phyloP scores from a whole-genome alignment of 2,113 vertebrate species.

The Actinemys pallida region DNA sequence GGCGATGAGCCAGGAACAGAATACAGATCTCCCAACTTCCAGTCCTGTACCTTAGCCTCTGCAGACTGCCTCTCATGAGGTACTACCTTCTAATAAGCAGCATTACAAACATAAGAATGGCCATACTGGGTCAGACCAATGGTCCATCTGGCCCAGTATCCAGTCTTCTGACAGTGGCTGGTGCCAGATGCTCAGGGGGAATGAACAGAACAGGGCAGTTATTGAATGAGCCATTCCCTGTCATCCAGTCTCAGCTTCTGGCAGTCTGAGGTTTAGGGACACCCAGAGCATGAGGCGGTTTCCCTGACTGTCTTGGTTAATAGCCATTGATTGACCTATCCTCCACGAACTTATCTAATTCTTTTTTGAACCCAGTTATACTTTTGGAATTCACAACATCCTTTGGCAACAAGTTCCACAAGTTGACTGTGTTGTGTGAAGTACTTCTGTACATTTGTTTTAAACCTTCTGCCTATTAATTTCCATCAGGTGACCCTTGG shows the following conservation, averaged over 20 bases:
- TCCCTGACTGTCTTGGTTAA: no score
- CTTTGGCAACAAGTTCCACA: no score
- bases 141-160: background rate
- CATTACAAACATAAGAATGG: background rate
- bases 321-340: no score
- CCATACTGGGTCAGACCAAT: background rate
- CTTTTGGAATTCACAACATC: no score
- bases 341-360: no score
- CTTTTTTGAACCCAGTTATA: no score
- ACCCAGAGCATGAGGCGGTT: no score
- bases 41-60: background rate
- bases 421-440: no score
- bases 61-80: background rate
- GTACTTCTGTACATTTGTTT: no score
- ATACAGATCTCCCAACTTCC: background rate
- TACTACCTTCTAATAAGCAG: background rate
- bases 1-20: background rate
- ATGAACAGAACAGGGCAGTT: background rate
- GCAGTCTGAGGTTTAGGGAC: background rate
- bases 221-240: background rate
- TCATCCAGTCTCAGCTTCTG: background rate
- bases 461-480: no score
- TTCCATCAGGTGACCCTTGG: background rate
- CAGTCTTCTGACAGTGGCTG: background rate
- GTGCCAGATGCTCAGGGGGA: background rate